Evolutionary conservation across 2,797 vertebrate species (phyloP).

Genomic region (Falco rusticolus): DNA sequence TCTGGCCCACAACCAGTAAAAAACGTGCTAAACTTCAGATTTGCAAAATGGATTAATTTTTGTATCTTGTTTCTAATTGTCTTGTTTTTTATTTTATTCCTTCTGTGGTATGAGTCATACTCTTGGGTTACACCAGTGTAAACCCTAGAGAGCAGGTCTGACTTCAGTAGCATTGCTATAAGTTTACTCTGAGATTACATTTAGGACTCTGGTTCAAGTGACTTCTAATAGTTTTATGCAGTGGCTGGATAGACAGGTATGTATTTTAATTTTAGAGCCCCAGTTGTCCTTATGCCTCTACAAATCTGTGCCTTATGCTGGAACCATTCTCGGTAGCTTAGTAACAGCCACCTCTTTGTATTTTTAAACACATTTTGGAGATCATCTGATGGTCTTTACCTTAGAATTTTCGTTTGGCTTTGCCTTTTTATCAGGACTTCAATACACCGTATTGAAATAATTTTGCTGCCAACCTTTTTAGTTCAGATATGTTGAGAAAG

Average conservation of each 20-base stretch:
- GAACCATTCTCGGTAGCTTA: neutral
- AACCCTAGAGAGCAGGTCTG: neutral
- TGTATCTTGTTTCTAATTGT: neutral
- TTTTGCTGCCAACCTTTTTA: slow-evolving; percentile 14
- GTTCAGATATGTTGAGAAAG: neutral
- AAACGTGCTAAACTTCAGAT: neutral
- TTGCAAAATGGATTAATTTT: neutral
- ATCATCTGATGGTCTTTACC: neutral
- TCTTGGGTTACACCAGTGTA: neutral
- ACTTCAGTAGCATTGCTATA: neutral
- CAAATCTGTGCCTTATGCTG: neutral
- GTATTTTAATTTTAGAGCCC: neutral
- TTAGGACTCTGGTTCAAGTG: neutral
- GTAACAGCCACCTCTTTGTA: neutral
- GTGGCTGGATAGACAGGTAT: neutral
- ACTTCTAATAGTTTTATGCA: neutral
- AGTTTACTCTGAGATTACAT: neutral
- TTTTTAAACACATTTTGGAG: slow-evolving; percentile 18
- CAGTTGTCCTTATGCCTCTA: neutral
- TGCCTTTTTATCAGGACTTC: neutral
- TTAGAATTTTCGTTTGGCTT: neutral
- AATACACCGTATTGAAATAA: neutral
- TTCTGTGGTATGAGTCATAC: neutral
- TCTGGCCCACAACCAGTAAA: neutral
- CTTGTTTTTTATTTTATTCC: neutral